Evolutionary conservation across 2,888 invertebrate genomes (phyloP).

Genomic region (Keiferia lycopersicella): DNA sequence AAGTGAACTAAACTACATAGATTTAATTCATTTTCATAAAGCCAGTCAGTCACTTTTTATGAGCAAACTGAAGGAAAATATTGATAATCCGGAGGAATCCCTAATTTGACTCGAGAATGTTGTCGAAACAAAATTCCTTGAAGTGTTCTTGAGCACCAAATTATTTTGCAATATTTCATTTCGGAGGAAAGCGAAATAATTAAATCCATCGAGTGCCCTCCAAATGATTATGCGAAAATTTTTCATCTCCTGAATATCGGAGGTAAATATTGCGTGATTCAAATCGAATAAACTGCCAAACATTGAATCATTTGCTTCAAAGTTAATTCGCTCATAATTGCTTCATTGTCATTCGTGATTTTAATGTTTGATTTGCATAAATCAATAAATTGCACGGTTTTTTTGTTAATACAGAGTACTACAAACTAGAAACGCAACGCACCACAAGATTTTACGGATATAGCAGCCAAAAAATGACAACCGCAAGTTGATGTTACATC

Average conservation of each 20-base stretch:
- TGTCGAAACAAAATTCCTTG: constrained; percentile 1
- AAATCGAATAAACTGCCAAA: constrained; percentile 7
- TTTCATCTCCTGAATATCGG: constrained; percentile 22
- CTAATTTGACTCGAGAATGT: constrained; percentile 19
- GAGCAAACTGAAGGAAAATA: not conserved
- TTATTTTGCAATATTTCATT: constrained; percentile 27
- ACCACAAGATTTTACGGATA: no score
- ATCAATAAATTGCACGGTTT: no score
- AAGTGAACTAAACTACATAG: no score
- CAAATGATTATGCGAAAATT: constrained; percentile 23
- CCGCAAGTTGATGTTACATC: no score
- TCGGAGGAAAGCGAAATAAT: constrained; percentile 8
- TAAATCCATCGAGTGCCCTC: constrained; percentile 22
- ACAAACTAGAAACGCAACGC: no score
- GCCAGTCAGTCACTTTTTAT: not conserved
- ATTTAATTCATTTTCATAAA: no score
- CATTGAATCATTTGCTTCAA: not conserved
- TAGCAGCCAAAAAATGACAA: no score
- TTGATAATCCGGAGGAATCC: not conserved
- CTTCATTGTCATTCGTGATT: no score
- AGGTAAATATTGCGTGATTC: not conserved
- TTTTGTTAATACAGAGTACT: no score
- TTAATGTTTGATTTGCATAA: no score
- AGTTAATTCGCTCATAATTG: not conserved
- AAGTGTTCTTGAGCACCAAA: constrained; percentile 24